Conservation (phyloP, 2,888 invertebrate species). For the Autographa gamma region DNA sequence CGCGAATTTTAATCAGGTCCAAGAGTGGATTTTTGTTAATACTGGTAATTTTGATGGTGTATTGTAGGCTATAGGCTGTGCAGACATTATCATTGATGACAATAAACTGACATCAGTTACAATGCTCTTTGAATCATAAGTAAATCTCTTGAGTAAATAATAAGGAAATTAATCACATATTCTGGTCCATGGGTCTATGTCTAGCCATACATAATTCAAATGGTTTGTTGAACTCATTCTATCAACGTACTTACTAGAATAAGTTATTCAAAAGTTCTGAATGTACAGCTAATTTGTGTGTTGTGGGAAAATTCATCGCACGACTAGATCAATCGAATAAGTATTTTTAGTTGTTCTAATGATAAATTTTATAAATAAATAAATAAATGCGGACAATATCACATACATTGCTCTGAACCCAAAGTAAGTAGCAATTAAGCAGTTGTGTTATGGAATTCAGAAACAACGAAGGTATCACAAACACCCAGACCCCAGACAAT, state of each 20-base stretch:
- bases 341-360: no score
- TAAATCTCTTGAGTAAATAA: no score
- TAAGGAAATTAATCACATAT: not conserved
- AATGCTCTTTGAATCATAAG: no score
- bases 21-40: not conserved
- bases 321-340: not conserved
- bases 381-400: no score
- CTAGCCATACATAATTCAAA: not conserved
- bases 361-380: no score
- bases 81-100: not conserved
- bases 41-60: not conserved
- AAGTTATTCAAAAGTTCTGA: not conserved
- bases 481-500: no score
- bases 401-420: no score
- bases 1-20: not conserved
- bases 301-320: not conserved
- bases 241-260: not conserved
- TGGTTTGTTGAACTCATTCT: constrained; percentile 3
- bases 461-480: no score
- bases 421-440: no score
- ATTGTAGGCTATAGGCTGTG: not conserved
- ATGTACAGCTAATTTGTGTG: not conserved
- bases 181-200: not conserved
- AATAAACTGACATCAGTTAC: no score
- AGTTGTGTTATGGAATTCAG: no score